Evolutionary conservation across 2,113 vertebrate species (phyloP).

Genomic region (Craseonycteris thonglongyai): DNA sequence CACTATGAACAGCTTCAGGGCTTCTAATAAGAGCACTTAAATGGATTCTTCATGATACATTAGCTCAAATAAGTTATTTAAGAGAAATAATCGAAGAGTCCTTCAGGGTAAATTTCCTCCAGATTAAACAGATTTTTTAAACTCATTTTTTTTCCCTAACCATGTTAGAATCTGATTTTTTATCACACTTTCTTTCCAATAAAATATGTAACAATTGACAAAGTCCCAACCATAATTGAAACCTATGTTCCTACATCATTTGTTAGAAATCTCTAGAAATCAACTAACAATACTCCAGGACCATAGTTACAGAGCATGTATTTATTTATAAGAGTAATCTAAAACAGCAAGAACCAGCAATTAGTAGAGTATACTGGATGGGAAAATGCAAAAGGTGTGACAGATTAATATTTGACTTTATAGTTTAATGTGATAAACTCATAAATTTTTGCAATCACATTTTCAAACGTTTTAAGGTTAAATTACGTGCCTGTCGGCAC

Average conservation of each 20-base stretch:
- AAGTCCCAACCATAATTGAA: neutral
- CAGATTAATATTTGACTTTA: neutral
- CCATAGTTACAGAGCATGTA: neutral
- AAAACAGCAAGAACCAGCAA: neutral
- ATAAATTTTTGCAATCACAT: neutral
- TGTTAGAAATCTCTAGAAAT: neutral
- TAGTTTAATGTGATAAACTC: neutral
- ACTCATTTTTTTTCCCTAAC: neutral
- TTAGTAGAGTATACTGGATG: neutral
- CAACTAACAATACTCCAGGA: neutral
- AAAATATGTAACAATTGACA: neutral
- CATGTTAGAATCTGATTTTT: constrained; percentile 18
- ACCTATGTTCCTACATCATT: neutral
- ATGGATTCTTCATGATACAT: constrained; percentile 72
- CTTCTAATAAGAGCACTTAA: constrained; percentile 72
- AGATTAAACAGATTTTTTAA: constrained; percentile 49
- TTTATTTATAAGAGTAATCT: neutral
- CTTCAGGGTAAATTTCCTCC: constrained; percentile 58
- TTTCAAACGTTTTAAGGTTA: constrained; percentile 34
- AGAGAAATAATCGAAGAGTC: constrained; percentile 63
- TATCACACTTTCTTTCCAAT: neutral
- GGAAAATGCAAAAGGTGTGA: neutral
- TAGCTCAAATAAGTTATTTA: constrained; percentile 70
- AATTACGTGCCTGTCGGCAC: neutral
- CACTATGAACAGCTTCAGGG: constrained; percentile 52